Base-by-base conservation (phyloP, 2,113 vertebrate genomes). In the Xiphophorus maculatus region DNA sequence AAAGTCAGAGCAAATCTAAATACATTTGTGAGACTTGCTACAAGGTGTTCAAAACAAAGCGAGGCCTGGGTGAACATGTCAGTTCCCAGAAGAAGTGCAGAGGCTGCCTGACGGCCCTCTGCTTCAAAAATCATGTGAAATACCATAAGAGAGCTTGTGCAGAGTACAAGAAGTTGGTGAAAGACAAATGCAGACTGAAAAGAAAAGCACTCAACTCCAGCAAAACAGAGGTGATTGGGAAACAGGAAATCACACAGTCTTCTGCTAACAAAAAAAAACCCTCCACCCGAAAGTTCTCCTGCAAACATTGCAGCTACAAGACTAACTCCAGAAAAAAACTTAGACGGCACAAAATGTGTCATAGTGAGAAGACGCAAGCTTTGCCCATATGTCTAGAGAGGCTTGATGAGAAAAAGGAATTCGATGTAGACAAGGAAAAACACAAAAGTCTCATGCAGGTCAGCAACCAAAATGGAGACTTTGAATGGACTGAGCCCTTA, bases 71-170 rank as follows among this genome's bases (percentile, higher is more conserved):
- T n/a, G 63, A 79, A 2, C 91, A 91, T 1, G 0, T 22, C 8
- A 69, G 54, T 35, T 71, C 30, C 9, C 91, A 90, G 80, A 84
- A 37, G n/a, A 82, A 1, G 14, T 91, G 91, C 73, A 13, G 0
- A 44, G 84, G 74, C 19, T 91, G 90, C 81, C 82, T 63, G 37
- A 86, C 28, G 37, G 2, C 32, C 14, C 86, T 87, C 27, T 48
- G 32, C 5, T 69, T 8, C 65, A 74, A 60, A 25, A 70, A 69
- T 60, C 1, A 0, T 28, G 40, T 83, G 5, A 8, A 0, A 1
- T 1, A 3, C 2, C 0, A 8, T 90, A 84, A 61, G 0, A 0
- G 54, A 76, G 67, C 69, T 14, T 84, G 63, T 65, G 17, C 8
- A 67, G 28, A 28, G 15, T 28, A 17, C 10, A 69, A 71, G 22